Percentiles rank a stretch among this genome's conserved stretches.
These are phyloP conservation scores for Selene dorsalis DNA, from an alignment of 2,797 vertebrate genomes.

Conservation along the genomic window DNA sequence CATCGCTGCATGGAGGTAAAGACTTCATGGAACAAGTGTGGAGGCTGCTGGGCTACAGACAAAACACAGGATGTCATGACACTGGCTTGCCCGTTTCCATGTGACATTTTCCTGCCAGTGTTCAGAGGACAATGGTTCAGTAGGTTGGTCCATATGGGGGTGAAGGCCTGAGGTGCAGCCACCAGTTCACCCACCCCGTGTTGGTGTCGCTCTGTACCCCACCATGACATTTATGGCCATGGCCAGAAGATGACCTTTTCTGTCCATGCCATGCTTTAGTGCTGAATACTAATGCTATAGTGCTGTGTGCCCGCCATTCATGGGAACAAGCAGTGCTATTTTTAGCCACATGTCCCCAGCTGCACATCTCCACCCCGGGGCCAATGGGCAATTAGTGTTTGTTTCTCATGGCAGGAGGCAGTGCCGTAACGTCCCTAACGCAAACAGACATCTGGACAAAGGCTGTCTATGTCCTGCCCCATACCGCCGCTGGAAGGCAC, in stretches of 20 bases:
- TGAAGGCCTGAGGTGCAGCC: conserved; percentile 52
- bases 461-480: conserved; percentile 63
- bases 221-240: conserved; percentile 73
- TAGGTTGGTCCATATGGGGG: conserved; percentile 46
- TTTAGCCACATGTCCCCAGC: conserved; percentile 84
- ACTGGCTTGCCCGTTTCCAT: conserved; percentile 51
- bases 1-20: conserved; percentile 47
- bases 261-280: conserved; percentile 63
- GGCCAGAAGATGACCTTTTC: conserved; percentile 76
- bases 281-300: conserved; percentile 77
- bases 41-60: conserved; percentile 59
- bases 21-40: conserved; percentile 55
- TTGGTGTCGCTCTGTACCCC: conserved; percentile 56
- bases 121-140: conserved; percentile 64
- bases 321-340: conserved; percentile 81
- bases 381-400: conserved; percentile 85
- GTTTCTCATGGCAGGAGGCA: conserved; percentile 77
- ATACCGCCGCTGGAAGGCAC: conserved; percentile 32
- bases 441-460: conserved; percentile 81
- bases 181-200: conserved; percentile 43
- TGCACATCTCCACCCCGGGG: conserved; percentile 82
- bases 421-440: conserved; percentile 75
- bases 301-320: conserved; percentile 75
- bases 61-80: conserved; percentile 60
- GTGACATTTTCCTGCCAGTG: conserved; percentile 62